phyloP scores from a whole-genome alignment of 2,888 invertebrate genomes.

The Phymatocera aterrima region DNA sequence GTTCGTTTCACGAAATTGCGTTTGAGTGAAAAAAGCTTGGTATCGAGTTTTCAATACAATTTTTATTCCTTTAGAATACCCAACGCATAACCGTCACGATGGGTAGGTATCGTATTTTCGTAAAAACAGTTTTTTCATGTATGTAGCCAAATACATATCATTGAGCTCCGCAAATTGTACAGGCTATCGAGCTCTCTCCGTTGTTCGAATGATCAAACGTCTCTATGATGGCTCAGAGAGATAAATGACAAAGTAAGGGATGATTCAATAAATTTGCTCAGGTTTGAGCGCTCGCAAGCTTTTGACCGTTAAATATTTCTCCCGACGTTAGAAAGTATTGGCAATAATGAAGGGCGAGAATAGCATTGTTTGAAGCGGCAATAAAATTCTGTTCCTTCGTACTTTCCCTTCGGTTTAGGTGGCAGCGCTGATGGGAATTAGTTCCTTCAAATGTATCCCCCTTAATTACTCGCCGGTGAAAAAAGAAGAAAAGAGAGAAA shows the following conservation, averaged over 20 bases:
- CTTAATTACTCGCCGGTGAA: not conserved
- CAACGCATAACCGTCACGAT: not conserved
- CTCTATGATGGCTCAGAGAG: not conserved
- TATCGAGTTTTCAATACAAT: not conserved
- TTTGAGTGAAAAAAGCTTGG: not conserved
- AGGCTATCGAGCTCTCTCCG: not conserved
- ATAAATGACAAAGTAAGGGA: not conserved
- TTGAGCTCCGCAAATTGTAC: not conserved
- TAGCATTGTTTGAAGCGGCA: constrained; percentile 4
- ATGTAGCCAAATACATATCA: not conserved
- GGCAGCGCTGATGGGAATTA: constrained; percentile 8
- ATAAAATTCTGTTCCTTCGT: not conserved
- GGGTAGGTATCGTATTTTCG: not conserved
- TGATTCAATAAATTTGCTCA: not conserved
- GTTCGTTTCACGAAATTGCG: not conserved
- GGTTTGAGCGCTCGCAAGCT: not conserved
- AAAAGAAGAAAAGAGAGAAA: no score
- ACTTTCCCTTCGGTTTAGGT: not conserved
- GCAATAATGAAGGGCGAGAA: not conserved
- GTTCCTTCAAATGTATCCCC: not conserved
- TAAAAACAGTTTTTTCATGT: not conserved
- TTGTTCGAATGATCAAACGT: not conserved
- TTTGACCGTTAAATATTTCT: constrained; percentile 23
- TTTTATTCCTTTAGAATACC: constrained; percentile 2
- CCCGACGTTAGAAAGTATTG: not conserved